Conservation (phyloP, 2,113 vertebrate genomes). For the Solenodon paradoxus region DNA sequence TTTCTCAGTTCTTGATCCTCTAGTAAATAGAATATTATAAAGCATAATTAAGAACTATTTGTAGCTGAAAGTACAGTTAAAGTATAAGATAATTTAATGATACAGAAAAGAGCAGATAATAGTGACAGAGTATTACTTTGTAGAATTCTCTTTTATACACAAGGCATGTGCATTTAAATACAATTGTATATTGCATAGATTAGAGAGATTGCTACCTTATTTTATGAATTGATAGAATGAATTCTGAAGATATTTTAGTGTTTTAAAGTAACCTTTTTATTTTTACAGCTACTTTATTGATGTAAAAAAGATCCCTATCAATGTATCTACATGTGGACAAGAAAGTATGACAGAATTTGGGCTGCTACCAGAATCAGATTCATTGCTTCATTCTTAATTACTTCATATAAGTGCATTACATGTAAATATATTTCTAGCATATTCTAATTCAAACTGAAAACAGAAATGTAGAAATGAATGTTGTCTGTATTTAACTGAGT, state of each 20-base stretch:
- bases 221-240: not conserved
- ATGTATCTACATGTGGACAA: not conserved
- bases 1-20: not conserved
- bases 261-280: conserved; percentile 23
- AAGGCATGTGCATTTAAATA: not conserved
- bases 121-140: not conserved
- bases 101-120: not conserved
- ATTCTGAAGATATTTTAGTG: conserved; percentile 11
- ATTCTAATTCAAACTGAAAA: conserved; percentile 1
- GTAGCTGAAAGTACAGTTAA: not conserved
- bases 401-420: not conserved
- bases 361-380: not conserved
- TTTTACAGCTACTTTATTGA: not conserved
- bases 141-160: not conserved
- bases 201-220: not conserved
- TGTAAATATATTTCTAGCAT: conserved; percentile 22
- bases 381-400: conserved; percentile 20
- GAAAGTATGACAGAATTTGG: not conserved
- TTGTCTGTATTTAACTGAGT: conserved; percentile 27
- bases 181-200: not conserved
- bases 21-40: not conserved
- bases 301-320: not conserved
- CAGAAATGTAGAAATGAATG: conserved; percentile 20
- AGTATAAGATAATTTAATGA: no score
- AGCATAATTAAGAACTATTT: conserved; percentile 6